A percentile compares a stretch with the other conserved stretches of the same genome.
phyloP scores from a whole-genome alignment of 2,797 vertebrate species.

The Falco berigora region DNA sequence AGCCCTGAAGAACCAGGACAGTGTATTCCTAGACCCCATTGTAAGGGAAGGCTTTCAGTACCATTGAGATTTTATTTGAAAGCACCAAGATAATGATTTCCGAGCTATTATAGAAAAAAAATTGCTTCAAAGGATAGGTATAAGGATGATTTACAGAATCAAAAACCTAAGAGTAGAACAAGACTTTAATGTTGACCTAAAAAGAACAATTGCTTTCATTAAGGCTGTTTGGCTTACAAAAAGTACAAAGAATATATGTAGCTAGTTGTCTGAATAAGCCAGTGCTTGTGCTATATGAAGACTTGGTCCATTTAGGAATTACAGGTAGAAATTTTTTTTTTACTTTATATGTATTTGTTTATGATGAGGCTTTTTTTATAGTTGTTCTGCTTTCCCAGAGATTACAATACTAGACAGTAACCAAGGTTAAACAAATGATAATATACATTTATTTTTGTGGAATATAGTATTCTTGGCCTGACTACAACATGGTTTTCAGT shows the following conservation, averaged over 20 bases:
- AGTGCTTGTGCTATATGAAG: background rate
- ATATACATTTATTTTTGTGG: background rate
- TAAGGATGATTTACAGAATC: background rate
- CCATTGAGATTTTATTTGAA: background rate
- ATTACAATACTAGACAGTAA: background rate
- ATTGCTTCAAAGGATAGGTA: background rate
- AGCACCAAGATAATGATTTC: background rate
- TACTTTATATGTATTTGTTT: background rate
- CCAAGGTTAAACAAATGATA: background rate
- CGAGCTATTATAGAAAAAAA: background rate
- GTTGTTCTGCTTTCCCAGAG: background rate
- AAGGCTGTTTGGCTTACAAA: background rate
- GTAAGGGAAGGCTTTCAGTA: background rate
- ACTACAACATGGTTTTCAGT: background rate
- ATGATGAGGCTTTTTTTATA: background rate
- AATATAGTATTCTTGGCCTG: background rate
- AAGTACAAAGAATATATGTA: background rate
- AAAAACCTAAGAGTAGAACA: background rate
- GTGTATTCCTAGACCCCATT: constrained; percentile 15
- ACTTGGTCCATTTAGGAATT: background rate
- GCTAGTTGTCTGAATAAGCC: background rate
- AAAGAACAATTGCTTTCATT: background rate
- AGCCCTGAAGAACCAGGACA: background rate
- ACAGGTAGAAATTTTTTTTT: background rate
- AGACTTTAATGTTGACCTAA: background rate